Conservation (phyloP, 1,140 invertebrate genomes). For the Saccostrea echinata region DNA sequence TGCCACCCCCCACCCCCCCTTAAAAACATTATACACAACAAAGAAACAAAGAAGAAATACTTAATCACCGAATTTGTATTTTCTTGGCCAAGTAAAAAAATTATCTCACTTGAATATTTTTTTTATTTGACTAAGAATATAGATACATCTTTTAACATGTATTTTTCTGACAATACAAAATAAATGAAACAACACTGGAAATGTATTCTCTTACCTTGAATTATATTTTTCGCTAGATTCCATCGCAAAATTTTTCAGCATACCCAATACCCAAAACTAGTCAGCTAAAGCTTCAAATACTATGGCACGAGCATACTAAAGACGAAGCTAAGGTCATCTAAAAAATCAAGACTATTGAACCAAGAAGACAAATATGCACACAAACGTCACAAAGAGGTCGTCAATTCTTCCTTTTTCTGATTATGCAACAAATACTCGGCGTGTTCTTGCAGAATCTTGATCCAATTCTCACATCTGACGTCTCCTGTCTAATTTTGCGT, state of each 20-base stretch:
- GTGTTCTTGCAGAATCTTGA: neutral
- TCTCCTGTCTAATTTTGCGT: neutral
- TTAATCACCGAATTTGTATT: too few relatives aligned
- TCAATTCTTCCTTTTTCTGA: neutral
- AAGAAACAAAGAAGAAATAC: too few relatives aligned
- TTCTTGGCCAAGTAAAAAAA: too few relatives aligned
- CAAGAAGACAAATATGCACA: conserved; percentile 4
- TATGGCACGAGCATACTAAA: neutral
- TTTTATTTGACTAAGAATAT: too few relatives aligned
- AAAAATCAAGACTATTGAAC: neutral
- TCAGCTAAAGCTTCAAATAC: neutral
- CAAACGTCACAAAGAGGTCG: neutral
- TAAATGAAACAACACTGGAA: neutral
- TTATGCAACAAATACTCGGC: neutral
- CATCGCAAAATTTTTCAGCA: neutral
- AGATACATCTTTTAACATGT: too few relatives aligned
- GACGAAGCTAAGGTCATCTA: conserved; percentile 18
- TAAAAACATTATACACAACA: too few relatives aligned
- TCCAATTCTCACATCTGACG: neutral
- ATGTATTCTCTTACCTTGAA: neutral
- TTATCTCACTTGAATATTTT: too few relatives aligned
- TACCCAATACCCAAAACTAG: neutral
- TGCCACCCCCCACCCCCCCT: too few relatives aligned
- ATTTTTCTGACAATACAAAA: too few relatives aligned
- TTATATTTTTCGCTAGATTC: conserved; percentile 6